Evolutionary conservation across 2,113 vertebrate species (phyloP).

Genomic region (Physeter macrocephalus): DNA sequence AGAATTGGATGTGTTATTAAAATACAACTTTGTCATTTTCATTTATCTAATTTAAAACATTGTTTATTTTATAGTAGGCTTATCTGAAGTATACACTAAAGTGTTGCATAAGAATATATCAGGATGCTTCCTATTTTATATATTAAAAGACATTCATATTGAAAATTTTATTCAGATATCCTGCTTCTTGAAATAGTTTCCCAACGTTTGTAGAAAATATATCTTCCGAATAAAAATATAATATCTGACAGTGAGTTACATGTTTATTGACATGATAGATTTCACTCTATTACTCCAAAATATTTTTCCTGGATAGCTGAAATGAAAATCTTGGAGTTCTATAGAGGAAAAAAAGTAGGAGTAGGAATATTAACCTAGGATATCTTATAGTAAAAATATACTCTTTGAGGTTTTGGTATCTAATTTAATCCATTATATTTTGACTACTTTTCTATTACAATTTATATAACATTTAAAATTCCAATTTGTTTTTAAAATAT

Average conservation of each 20-base stretch:
- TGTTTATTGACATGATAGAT: not conserved
- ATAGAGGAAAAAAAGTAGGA: not conserved
- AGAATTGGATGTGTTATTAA: not conserved
- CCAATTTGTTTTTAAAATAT: not conserved
- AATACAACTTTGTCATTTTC: not conserved
- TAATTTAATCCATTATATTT: not conserved
- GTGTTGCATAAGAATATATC: not conserved
- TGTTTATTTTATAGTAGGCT: conserved; percentile 5
- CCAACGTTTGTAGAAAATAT: not conserved
- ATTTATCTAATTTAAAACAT: not conserved
- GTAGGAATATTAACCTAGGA: not conserved
- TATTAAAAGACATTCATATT: not conserved
- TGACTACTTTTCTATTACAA: not conserved
- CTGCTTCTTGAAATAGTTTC: not conserved
- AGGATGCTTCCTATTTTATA: not conserved
- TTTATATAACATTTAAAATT: not conserved
- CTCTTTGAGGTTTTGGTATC: not conserved
- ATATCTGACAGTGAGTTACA: not conserved
- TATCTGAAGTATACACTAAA: not conserved
- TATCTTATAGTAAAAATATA: not conserved
- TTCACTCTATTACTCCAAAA: not conserved
- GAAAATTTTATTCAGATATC: not conserved
- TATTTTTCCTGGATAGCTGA: not conserved
- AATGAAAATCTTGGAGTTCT: not conserved
- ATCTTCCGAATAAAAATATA: not conserved